Percentiles rank a stretch among this genome's conserved stretches.
Conservation (phyloP, 2,113 vertebrate species). For the Dicaeum eximium region DNA sequence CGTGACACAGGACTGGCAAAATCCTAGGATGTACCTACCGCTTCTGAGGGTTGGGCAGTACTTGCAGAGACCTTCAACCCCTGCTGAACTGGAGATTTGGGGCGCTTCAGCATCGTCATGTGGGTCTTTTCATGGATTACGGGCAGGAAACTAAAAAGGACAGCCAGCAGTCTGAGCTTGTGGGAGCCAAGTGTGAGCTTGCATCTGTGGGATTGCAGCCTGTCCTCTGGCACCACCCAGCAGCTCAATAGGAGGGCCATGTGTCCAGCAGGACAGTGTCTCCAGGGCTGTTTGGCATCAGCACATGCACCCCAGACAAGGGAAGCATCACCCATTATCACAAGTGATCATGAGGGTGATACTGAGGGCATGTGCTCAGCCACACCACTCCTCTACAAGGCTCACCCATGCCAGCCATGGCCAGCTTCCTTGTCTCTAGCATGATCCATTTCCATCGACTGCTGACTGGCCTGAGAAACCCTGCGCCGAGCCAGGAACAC, state of each 20-base stretch:
- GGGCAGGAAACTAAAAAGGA: neutral
- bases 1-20: neutral
- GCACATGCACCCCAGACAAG: neutral
- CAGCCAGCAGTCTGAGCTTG: neutral
- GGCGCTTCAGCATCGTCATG: neutral
- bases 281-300: neutral
- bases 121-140: neutral
- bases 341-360: neutral
- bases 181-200: neutral
- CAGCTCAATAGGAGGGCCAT: neutral
- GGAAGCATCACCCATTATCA: neutral
- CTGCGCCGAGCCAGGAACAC: neutral
- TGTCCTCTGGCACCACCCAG: neutral
- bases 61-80: neutral
- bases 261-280: neutral
- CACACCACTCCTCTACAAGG: no score
- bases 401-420: neutral
- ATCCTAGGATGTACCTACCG: neutral
- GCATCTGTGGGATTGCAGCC: accelerated
- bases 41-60: accelerated
- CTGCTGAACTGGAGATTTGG: neutral
- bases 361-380: neutral
- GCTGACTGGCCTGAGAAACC: neutral
- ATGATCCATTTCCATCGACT: accelerated
- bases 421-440: neutral